Evolutionary conservation across 1,140 invertebrate species (phyloP).

Genomic region (Sitophilus oryzae): DNA sequence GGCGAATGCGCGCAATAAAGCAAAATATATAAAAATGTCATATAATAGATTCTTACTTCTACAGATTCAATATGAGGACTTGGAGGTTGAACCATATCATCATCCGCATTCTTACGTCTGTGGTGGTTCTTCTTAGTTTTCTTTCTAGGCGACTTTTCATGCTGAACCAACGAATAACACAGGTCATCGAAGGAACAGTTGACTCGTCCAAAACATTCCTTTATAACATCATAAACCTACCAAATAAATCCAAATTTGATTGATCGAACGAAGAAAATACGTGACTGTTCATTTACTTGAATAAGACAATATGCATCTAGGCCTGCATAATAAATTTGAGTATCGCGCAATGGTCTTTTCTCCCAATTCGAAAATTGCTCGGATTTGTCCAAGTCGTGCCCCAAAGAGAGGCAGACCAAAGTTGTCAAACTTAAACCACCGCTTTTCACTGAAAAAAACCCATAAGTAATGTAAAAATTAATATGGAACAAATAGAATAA

Average conservation of each 20-base stretch:
- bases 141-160: constrained; percentile 45
- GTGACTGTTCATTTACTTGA: constrained; percentile 43
- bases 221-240: constrained; percentile 57
- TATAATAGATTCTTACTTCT: constrained; percentile 13
- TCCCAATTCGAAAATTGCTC: constrained; percentile 89
- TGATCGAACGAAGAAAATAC: no score
- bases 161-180: constrained; percentile 50
- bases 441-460: constrained; percentile 32
- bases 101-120: constrained; percentile 22
- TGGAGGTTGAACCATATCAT: constrained; percentile 22
- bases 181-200: constrained; percentile 56
- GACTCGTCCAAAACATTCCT: constrained; percentile 46
- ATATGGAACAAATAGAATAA: no score
- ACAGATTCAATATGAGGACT: constrained; percentile 24
- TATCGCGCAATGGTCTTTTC: constrained; percentile 63
- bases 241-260: no score
- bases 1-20: no score
- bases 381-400: constrained; percentile 66
- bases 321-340: constrained; percentile 76
- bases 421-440: constrained; percentile 55
- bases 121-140: constrained; percentile 43
- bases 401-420: constrained; percentile 66
- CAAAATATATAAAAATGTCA: no score
- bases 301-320: constrained; percentile 75
- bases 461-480: no score